These are phyloP conservation scores for Zoanthus sansibaricus DNA, from an alignment of 92 coral and sea anemone species.

Conservation along the genomic window DNA sequence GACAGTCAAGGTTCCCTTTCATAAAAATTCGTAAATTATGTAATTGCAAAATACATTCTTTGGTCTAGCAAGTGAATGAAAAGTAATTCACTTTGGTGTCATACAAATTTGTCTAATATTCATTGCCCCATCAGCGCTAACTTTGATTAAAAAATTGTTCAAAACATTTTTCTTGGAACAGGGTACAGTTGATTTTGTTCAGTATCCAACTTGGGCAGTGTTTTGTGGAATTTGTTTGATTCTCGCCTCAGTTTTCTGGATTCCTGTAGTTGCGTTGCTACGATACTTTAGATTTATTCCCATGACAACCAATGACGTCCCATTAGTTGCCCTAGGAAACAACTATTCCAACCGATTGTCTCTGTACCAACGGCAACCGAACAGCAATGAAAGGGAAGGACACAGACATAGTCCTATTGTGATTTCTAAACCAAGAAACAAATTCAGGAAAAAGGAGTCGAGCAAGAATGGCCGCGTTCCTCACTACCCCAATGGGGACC, in stretches of 20 bases:
- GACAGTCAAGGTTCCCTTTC: too few species aligned
- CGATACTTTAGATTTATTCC: slow-evolving; percentile 85
- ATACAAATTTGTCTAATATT: too few species aligned
- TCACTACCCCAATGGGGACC: slow-evolving; percentile 63
- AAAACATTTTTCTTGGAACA: not conserved
- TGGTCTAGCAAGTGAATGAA: too few species aligned
- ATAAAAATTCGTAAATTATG: too few species aligned
- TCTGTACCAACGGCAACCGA: slow-evolving; percentile 46
- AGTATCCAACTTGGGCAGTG: slow-evolving; percentile 92
- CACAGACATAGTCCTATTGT: slow-evolving; percentile 30
- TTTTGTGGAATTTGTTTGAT: slow-evolving; percentile 86
- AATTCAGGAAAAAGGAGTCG: not conserved
- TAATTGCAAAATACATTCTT: too few species aligned
- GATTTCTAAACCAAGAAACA: slow-evolving; percentile 2
- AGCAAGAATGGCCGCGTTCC: slow-evolving; percentile 34
- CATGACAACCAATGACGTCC: slow-evolving; percentile 62
- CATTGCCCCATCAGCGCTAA: not conserved
- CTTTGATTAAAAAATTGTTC: not conserved
- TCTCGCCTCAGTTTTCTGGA: slow-evolving; percentile 85
- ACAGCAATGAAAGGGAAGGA: slow-evolving; percentile 1
- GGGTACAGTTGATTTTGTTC: slow-evolving; percentile 54
- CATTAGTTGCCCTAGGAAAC: slow-evolving; percentile 67
- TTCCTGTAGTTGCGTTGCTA: slow-evolving; percentile 88
- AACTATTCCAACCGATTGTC: slow-evolving; percentile 72
- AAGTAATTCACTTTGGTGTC: too few species aligned